Base-by-base conservation (phyloP, 1,140 invertebrate species). In the Drosophila ercepeae region DNA sequence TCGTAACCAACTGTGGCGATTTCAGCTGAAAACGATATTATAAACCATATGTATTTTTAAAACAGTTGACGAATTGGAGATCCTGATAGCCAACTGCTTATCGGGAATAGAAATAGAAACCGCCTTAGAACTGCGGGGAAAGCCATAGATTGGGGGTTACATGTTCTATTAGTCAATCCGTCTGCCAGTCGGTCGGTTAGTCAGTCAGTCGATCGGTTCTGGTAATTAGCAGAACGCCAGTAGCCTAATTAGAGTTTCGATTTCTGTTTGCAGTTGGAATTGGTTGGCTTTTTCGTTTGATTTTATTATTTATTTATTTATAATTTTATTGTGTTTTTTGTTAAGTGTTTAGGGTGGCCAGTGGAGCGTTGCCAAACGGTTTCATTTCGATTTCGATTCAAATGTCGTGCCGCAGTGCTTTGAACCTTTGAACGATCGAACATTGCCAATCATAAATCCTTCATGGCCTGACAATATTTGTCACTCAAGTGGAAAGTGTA, bases 401-500 rank as follows among this genome's bases (percentile, higher is more conserved):
- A 67, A 52, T 67, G 64, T 53, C 61, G 64, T 67, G 36, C 42
- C 67, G 16, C 45, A 82, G 73, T 84, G 63, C 65, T 68, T 32
- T 68, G 60, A 75, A 65, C 75, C 58, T 53, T 77, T 76, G 69
- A 29, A 57, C 75, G 49, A 16, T 41, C 44, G 29, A 41, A 57
- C 9, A 41, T 39, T 32, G 48, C 36, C 51, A 45, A 57, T 63
- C 82, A 88, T 86, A 86, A 86, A 86, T 86, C 81, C 76, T 65
- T 78, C 75, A 79, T 39, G 48, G 23, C 25, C 54, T 29, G 29
- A 29, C 42, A 59, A 77, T 55, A 41, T 60, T 44, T 65, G 53
- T 49, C 64, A 76, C 46, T 82, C 78, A 64, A 82, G 73, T 82
- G 78, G 69, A 82, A 77, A 76, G 73, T 59, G 61, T 49, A 68